phyloP scores from a whole-genome alignment of 1,140 invertebrate genomes.

The Myzus persicae region DNA sequence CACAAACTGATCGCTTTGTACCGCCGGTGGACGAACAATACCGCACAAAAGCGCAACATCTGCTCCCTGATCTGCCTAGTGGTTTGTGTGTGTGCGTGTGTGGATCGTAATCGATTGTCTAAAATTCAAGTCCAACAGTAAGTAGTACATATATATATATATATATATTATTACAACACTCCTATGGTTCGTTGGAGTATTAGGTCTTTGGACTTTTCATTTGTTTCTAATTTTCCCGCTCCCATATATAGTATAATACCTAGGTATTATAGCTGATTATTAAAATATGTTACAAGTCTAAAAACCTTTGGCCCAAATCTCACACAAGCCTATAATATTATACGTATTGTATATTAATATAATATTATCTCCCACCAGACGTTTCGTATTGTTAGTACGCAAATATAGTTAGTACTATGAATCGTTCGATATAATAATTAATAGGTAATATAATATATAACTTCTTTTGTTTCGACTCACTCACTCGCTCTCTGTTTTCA shows the following conservation, averaged over 20 bases:
- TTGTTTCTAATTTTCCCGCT: neutral
- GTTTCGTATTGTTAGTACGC: neutral
- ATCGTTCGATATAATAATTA: neutral
- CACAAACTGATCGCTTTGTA: neutral
- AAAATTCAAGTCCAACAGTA: neutral
- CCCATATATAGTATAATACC: neutral
- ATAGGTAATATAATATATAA: too few relatives aligned
- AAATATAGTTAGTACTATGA: neutral
- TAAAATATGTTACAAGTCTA: neutral
- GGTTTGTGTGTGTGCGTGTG: too few relatives aligned
- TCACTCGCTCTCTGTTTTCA: neutral
- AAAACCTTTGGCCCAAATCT: slow-evolving; percentile 24
- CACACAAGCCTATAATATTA: neutral
- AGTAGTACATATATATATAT: neutral
- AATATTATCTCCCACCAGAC: too few relatives aligned
- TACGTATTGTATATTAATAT: neutral
- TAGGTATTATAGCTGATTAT: neutral
- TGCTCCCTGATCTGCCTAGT: neutral
- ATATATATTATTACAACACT: neutral
- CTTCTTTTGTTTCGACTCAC: neutral
- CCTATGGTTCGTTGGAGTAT: too few relatives aligned
- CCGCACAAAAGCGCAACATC: slow-evolving; percentile 15
- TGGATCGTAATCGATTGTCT: slow-evolving; percentile 16
- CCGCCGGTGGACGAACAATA: neutral
- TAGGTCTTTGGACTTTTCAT: neutral